Percentiles rank a stretch among this genome's conserved stretches.
These are phyloP conservation scores for Melinaea marsaeus DNA, from an alignment of 2,888 invertebrate species.

Conservation along the genomic window DNA sequence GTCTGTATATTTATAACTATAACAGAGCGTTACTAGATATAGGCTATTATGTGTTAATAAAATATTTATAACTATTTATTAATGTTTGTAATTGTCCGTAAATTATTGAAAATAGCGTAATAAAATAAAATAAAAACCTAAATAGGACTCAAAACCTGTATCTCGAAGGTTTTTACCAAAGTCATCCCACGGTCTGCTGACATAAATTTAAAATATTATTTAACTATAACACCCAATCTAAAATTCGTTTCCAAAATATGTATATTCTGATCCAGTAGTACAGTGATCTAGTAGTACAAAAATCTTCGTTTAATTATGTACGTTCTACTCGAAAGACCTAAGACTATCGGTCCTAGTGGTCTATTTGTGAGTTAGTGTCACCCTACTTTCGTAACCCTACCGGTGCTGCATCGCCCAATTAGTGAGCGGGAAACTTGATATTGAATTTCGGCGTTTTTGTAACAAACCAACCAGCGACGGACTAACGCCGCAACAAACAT, in stretches of 20 bases:
- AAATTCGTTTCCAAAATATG: too few relatives aligned
- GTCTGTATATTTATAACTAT: conserved; percentile 29
- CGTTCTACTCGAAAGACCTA: background rate
- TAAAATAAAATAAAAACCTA: too few relatives aligned
- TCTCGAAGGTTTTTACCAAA: too few relatives aligned
- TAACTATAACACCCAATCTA: too few relatives aligned
- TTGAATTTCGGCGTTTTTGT: conserved; percentile 61
- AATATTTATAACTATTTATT: too few relatives aligned
- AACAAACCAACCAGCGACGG: conserved; percentile 29
- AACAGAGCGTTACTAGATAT: background rate
- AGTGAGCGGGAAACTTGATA: conserved; percentile 57
- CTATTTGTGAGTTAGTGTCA: conserved; percentile 35
- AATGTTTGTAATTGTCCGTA: too few relatives aligned
- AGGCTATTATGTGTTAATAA: background rate
- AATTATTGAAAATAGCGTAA: too few relatives aligned
- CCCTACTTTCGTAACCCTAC: conserved; percentile 57
- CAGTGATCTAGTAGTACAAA: too few relatives aligned
- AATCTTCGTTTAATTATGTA: background rate
- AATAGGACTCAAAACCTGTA: too few relatives aligned
- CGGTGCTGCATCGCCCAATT: conserved; percentile 60
- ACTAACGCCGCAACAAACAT: conserved; percentile 30
- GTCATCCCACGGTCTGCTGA: too few relatives aligned
- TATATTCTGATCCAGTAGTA: too few relatives aligned
- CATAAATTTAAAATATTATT: too few relatives aligned
- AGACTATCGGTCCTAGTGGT: background rate